phyloP scores from a whole-genome alignment of 2,888 invertebrate genomes.

The Elmis aenea region DNA sequence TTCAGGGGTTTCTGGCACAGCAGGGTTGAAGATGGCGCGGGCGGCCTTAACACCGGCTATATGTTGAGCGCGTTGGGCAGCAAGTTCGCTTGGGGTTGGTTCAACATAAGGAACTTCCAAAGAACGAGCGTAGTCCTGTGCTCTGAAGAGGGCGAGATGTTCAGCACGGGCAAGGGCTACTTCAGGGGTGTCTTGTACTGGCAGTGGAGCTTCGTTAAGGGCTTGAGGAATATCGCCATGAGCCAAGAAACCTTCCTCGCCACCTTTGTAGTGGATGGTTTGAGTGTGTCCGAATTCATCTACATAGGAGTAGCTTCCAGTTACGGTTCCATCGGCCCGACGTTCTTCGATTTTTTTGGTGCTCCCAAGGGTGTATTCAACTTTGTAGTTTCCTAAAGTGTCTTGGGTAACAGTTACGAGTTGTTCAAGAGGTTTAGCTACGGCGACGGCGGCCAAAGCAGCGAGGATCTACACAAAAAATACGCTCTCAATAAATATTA shows the following conservation, averaged over 20 bases:
- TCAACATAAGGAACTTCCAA: conserved; percentile 11
- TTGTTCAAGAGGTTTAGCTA: conserved; percentile 6
- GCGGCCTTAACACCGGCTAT: conserved; percentile 4
- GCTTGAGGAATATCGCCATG: conserved; percentile 10
- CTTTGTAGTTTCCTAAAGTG: conserved; percentile 26
- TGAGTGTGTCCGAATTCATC: conserved; percentile 25
- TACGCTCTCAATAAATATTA: conserved; percentile 3
- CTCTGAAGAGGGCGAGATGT: conserved; percentile 21
- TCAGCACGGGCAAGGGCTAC: conserved; percentile 27
- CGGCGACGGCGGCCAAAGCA: conserved; percentile 9
- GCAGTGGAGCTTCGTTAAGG: conserved; percentile 21
- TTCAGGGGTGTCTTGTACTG: conserved; percentile 30
- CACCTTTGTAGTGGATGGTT: conserved; percentile 21
- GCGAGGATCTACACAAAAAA: conserved; percentile 10
- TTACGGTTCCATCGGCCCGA: conserved; percentile 20
- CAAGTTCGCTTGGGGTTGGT: neutral
- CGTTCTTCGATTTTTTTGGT: conserved; percentile 24
- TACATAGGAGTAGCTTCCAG: conserved; percentile 25
- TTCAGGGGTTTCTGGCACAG: conserved; percentile 26
- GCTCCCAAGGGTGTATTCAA: conserved; percentile 21
- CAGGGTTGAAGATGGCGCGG: conserved; percentile 1
- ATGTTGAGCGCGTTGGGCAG: conserved; percentile 4
- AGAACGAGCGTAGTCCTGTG: no score
- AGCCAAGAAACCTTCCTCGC: conserved; percentile 23
- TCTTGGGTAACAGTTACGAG: conserved; percentile 24